phyloP scores from a whole-genome alignment of 1,140 invertebrate genomes.

The Drosophila ercepeae region DNA sequence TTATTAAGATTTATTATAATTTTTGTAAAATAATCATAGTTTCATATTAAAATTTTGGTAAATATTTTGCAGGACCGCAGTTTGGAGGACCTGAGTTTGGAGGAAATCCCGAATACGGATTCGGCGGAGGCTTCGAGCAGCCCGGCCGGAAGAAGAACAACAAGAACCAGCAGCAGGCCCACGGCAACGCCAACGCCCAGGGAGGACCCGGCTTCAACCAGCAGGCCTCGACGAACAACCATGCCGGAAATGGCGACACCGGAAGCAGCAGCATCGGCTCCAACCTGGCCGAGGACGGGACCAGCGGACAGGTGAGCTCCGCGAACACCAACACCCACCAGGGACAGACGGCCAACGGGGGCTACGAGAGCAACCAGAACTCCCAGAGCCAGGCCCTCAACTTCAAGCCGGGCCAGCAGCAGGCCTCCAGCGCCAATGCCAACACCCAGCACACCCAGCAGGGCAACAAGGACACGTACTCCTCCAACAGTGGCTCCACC shows the following conservation, averaged over 20 bases:
- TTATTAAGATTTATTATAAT: too few species aligned
- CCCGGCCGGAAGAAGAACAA: constrained; percentile 8
- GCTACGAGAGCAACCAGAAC: constrained; percentile 41
- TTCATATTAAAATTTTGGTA: too few species aligned
- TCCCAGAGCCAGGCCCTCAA: constrained; percentile 78
- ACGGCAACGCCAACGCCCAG: constrained; percentile 63
- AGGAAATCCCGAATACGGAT: constrained; percentile 7
- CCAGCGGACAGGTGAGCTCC: constrained; percentile 75
- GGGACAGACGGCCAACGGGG: constrained; percentile 33
- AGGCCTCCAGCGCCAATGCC: constrained; percentile 72
- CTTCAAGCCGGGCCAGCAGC: constrained; percentile 59
- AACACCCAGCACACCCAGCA: constrained; percentile 55
- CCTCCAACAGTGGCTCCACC: constrained; percentile 65
- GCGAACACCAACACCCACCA: constrained; percentile 69
- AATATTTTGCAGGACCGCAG: background rate
- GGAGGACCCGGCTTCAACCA: constrained; percentile 66
- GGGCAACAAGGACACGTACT: constrained; percentile 49
- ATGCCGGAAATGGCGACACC: constrained; percentile 47
- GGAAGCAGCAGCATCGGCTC: constrained; percentile 76
- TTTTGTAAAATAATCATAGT: too few species aligned
- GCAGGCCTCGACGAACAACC: constrained; percentile 79
- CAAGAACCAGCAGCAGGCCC: constrained; percentile 44
- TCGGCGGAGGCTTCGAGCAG: constrained; percentile 6
- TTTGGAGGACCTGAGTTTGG: constrained; percentile 23
- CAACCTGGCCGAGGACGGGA: constrained; percentile 74